These are phyloP conservation scores for Antechinus flavipes DNA, from an alignment of 2,113 vertebrate species.

Conservation along the genomic window DNA sequence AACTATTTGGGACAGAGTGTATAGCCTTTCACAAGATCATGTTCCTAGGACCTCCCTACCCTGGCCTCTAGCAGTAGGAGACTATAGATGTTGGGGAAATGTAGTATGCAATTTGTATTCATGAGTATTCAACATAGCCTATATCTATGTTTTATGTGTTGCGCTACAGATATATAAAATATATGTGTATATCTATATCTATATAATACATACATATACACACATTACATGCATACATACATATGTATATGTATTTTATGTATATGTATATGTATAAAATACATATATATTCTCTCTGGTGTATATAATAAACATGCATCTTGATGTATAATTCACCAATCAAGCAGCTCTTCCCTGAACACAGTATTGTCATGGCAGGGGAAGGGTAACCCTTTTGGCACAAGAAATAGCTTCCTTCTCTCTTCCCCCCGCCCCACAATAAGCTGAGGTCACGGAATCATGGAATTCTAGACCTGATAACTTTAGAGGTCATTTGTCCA, in stretches of 20 bases:
- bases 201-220: too few relatives aligned
- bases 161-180: background rate
- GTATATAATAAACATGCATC: background rate
- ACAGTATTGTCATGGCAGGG: background rate
- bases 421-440: background rate
- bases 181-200: background rate
- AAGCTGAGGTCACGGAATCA: background rate
- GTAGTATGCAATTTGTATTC: background rate
- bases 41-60: background rate
- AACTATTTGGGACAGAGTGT: background rate
- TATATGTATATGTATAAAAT: background rate
- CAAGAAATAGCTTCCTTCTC: background rate
- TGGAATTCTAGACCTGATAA: background rate
- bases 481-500: background rate
- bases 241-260: background rate
- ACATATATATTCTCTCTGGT: background rate
- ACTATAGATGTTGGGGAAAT: background rate
- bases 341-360: background rate
- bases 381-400: background rate
- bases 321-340: background rate
- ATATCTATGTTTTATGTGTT: background rate
- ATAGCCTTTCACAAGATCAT: background rate
- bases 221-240: too few relatives aligned
- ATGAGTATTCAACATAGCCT: background rate
- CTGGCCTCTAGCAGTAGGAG: background rate